These are phyloP conservation scores for Lepeophtheirus salmonis DNA, from an alignment of 1,140 invertebrate species.

Conservation along the genomic window DNA sequence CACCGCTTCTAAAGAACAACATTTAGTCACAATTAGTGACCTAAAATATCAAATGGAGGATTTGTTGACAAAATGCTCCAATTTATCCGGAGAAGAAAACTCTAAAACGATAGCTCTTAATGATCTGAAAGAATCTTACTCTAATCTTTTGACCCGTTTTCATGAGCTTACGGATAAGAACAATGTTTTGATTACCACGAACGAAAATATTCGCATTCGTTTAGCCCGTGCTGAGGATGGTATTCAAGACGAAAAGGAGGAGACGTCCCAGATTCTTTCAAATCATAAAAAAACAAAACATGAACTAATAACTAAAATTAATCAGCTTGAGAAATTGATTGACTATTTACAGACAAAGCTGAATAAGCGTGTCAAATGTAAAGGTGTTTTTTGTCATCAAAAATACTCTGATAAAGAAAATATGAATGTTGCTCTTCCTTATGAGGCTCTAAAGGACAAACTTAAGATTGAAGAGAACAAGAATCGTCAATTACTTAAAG, in stretches of 20 bases:
- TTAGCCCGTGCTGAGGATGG: neutral
- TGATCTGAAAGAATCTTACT: neutral
- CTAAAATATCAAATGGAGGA: neutral
- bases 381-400: neutral
- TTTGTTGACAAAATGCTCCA: neutral
- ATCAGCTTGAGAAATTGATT: neutral
- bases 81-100: neutral
- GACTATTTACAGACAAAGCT: neutral
- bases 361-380: neutral
- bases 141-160: neutral
- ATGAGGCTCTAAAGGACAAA: neutral
- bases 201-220: neutral
- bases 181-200: neutral
- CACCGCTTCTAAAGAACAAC: neutral
- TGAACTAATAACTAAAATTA: neutral
- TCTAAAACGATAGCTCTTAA: neutral
- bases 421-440: neutral
- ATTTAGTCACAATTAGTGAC: neutral
- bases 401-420: neutral
- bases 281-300: neutral
- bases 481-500: neutral
- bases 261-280: neutral
- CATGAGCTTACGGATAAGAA: neutral
- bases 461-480: neutral
- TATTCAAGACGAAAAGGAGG: neutral